Conservation (phyloP, 1,140 invertebrate genomes). For the Calycopis cecrops region DNA sequence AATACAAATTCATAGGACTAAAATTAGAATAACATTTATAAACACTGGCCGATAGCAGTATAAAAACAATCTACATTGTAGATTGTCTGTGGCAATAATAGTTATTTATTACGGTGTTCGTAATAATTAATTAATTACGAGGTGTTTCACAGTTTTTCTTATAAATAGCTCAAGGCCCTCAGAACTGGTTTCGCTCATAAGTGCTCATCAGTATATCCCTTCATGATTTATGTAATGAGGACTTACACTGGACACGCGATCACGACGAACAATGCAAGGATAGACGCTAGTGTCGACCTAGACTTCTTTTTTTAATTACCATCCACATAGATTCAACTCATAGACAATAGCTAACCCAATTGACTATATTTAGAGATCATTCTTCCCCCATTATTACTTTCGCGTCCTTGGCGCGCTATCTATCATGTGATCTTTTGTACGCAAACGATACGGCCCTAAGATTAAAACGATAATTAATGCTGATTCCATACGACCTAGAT, state of each 20-base stretch:
- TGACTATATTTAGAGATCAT: conserved; percentile 33
- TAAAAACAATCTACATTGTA: too few species aligned
- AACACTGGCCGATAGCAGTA: too few species aligned
- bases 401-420: conserved; percentile 69
- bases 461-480: conserved; percentile 73
- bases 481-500: conserved; percentile 74
- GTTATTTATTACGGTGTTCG: too few species aligned
- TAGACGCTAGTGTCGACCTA: conserved; percentile 54
- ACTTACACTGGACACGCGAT: conserved; percentile 69
- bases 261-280: conserved; percentile 67
- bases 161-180: conserved; percentile 3
- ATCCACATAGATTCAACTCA: conserved; percentile 49
- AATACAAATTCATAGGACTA: too few species aligned
- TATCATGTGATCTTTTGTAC: conserved; percentile 73
- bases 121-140: too few species aligned
- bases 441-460: conserved; percentile 64
- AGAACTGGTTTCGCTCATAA: conserved; percentile 23
- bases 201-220: conserved; percentile 36
- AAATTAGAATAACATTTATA: too few species aligned
- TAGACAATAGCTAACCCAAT: conserved; percentile 62
- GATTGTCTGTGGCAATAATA: too few species aligned
- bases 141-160: too few species aligned
- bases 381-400: conserved; percentile 49
- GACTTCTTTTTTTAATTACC: conserved; percentile 65
- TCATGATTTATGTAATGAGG: conserved; percentile 69